Evolutionary conservation across 2,797 vertebrate species (phyloP), one percentile per base, ranked within the genome.

Genomic region (Alauda arvensis): DNA sequence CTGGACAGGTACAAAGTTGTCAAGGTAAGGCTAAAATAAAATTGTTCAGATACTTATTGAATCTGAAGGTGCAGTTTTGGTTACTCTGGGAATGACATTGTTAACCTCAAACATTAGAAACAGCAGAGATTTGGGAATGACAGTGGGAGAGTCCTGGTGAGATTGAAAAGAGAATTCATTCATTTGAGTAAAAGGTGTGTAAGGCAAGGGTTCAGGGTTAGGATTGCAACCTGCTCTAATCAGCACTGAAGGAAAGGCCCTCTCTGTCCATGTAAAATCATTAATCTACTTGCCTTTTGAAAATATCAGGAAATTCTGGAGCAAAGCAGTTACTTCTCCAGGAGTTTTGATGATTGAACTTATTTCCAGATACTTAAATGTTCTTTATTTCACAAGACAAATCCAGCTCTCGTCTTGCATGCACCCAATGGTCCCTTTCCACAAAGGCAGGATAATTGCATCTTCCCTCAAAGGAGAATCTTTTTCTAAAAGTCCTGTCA

Each of bases 1-100:
- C 94, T 99, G 90, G 98, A 99, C 83, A 97, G 98, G 69, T 98
- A 98, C 43, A 97, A 97, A 83, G 94, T 98, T 67, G 97, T 99
- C 89, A 99, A 99, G 98, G 99, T 99, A 93, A 96, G 71, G 8
- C 18, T 37, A 3, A 28, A 80, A 57, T 39, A 45, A 82, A 57
- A 39, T 45, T 18, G 65, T 77, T 19, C 14, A 59, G n/a, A 2
- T 49, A 4, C 31, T 71, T 57, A 20, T 0, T 77, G 39, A 68
- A 74, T 52, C 23, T 60, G 29, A 37, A 49, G 18, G 26, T 75
- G 18, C 9, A n/a, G 0, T 12, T 59, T 40, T 48, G 51, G 10
- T 68, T 77, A 16, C 29, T 77, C 15, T 43, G 25, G 29, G 45
- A 69, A 18, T 72, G 55, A 19, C 9, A 4, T 4, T 81, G 42